Conservation (phyloP, 2,113 vertebrate genomes). For the Cinclus cinclus region DNA sequence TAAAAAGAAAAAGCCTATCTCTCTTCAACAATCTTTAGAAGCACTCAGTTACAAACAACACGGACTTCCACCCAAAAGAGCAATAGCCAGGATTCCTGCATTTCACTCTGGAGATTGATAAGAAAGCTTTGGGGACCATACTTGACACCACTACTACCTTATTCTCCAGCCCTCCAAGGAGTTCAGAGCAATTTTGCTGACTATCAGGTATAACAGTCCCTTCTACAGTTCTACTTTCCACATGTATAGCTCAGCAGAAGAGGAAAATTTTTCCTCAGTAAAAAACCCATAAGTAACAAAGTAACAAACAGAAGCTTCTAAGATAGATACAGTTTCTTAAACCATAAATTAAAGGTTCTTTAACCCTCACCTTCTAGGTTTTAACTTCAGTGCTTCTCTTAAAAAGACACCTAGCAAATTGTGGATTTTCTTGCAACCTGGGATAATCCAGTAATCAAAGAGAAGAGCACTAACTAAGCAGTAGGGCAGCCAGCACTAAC, state of each 20-base stretch:
- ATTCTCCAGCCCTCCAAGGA: background rate
- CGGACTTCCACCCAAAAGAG: background rate
- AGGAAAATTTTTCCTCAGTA: background rate
- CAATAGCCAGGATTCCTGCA: background rate
- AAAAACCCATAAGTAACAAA: background rate
- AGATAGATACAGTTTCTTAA: background rate
- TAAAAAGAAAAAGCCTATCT: background rate
- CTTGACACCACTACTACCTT: background rate
- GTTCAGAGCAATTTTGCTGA: background rate
- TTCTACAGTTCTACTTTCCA: background rate
- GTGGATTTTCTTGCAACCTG: background rate
- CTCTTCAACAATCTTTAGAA: background rate
- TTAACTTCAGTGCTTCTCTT: background rate
- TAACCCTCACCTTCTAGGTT: background rate
- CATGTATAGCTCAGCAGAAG: background rate
- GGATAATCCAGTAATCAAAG: background rate
- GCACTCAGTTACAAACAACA: background rate
- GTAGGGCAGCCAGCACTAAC: background rate
- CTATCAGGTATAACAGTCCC: background rate
- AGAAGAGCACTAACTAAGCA: background rate
- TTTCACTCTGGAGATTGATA: accelerated
- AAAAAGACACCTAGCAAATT: background rate
- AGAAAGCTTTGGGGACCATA: background rate
- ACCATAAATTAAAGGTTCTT: background rate
- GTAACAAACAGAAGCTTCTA: background rate